Base-by-base conservation (phyloP, 2,888 invertebrate species). In the Rhagonycha lutea region DNA sequence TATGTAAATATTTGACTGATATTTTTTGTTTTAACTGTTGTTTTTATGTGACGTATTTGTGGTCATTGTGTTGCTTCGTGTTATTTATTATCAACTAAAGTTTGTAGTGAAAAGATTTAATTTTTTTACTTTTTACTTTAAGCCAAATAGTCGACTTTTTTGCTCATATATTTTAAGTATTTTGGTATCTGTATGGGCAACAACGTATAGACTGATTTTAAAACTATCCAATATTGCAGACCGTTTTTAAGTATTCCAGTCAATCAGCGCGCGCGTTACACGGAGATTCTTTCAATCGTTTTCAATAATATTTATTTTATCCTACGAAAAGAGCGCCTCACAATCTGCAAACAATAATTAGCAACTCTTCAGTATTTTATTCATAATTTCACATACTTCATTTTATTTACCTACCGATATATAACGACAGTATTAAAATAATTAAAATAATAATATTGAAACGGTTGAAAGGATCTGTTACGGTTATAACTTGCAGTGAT, bases 1-100 rank as follows among this genome's bases (percentile, higher is more conserved):
- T 24, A 28, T 14, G 24, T 61, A 11, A 23, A 60, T 69, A 23
- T 69, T 18, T 69, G 63, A 71, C 71, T 63, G 71, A 71, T 71
- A 63, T 63, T 26, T 24, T 69, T 71, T 28, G 12, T 68, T 12
- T 28, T 28, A 68, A 18, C 68, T 28, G 18, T 14, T 68, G 14
- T n/a, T 68, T 68, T 63, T 63, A 24, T 23, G 24, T 18, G 11
- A 63, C n/a, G 18, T 71, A 71, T 65, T 61, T 62, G 23, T 26
- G n/a, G 67, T 68, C 14, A 29, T 65, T 68, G 61, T 67, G 18
- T 72, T 60, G 18, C n/a, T 68, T 29, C 18, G 67, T 61, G 61
- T 73, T 23, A 61, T 73, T 61, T 68, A 61, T 70, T 28, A 28
- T 70, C 14, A 23, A 70, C 32, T n/a, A 14, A 69, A 18, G 24